Evolutionary conservation across 2,888 invertebrate species (phyloP), one percentile per base, ranked within the genome.

Genomic region (Blastobasis lacticolella): DNA sequence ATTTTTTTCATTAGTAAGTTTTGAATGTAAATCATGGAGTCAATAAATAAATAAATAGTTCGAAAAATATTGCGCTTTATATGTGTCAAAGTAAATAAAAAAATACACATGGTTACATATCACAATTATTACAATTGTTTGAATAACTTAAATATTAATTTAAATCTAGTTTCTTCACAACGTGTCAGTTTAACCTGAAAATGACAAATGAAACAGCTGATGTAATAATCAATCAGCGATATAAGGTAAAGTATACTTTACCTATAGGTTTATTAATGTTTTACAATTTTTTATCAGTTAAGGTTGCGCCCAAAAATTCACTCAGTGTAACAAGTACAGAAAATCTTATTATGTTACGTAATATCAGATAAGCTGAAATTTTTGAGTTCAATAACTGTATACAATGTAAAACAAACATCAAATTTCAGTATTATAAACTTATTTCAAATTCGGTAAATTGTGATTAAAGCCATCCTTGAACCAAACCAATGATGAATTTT

Each of bases 41-140:
- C 36, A 45, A 45, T 23, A 23, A 45, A 45, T n/a, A n/a, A n/a
- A n/a, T n/a, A 45, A 23, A 23, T 10, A 45, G 36, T 45, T 10
- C 10, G 23, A 6, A 45, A 45, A 45, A 6, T 45, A 23, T 45
- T 45, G 36, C 45, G 36, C 45, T 23, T 45, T 40, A 40, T 45
- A 45, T 45, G 36, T 45, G 6, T 23, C 6, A 45, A 10, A 23
- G 10, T 23, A 45, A 36, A n/a, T n/a, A n/a, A n/a, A n/a, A n/a
- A n/a, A n/a, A n/a, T n/a, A n/a, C n/a, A n/a, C n/a, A n/a, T n/a
- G n/a, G n/a, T n/a, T n/a, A n/a, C n/a, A n/a, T n/a, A n/a, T n/a
- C n/a, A n/a, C n/a, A n/a, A n/a, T n/a, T 45, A 23, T 45, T 45
- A 45, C 45, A 45, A 45, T 45, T 45, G 45, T 45, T 45, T 45